phyloP scores from a whole-genome alignment of 2,888 invertebrate genomes.

The Tipula unca region DNA sequence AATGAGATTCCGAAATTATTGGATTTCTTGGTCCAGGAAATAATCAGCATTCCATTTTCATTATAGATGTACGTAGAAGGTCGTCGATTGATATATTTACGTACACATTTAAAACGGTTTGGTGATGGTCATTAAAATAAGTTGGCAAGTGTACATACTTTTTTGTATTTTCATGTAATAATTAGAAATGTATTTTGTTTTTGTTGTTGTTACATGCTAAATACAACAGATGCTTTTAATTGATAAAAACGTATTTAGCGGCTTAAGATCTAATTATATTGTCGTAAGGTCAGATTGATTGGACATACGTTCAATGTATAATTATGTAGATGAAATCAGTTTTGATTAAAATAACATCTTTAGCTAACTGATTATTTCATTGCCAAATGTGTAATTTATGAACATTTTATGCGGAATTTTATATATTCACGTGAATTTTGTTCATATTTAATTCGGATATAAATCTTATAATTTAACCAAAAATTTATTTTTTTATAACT shows the following conservation, averaged over 20 bases:
- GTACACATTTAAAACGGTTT: neutral
- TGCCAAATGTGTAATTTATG: too few species aligned
- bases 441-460: too few species aligned
- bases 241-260: neutral
- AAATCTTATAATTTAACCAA: too few species aligned
- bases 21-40: neutral
- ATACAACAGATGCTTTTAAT: neutral
- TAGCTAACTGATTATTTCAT: too few species aligned
- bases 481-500: too few species aligned
- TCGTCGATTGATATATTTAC: neutral
- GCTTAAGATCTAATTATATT: neutral
- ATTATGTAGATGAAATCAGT: too few species aligned
- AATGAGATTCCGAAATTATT: neutral
- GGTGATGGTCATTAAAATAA: neutral
- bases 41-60: neutral
- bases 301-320: neutral
- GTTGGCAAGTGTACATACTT: neutral
- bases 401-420: too few species aligned
- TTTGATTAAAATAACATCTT: too few species aligned
- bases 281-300: neutral
- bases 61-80: neutral
- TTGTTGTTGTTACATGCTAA: neutral
- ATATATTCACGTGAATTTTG: too few species aligned
- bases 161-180: neutral
- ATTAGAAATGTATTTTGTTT: neutral